Percentiles rank a stretch among this genome's conserved stretches.
Conservation (phyloP, 2,888 invertebrate species). For the Folsomia manolachei region DNA sequence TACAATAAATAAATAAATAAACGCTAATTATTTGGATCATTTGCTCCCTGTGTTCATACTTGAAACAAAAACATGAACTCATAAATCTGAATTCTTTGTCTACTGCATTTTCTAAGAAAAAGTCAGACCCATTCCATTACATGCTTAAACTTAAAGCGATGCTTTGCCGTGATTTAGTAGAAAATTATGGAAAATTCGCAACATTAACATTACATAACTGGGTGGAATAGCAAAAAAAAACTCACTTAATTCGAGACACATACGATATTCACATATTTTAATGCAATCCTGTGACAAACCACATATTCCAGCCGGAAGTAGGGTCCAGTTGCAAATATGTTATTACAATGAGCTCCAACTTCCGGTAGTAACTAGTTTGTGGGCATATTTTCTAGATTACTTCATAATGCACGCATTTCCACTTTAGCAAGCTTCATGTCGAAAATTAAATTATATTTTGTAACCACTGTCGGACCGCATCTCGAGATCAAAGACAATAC, state of each 20-base stretch:
- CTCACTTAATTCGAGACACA: too few species aligned
- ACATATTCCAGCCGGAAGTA: not conserved
- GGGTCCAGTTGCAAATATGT: slow-evolving; percentile 7
- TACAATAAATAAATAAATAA: not conserved
- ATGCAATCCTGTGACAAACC: too few species aligned
- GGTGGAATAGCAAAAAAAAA: too few species aligned
- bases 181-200: not conserved
- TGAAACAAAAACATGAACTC: not conserved
- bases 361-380: not conserved
- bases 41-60: not conserved
- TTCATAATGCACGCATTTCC: not conserved
- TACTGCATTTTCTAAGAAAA: not conserved
- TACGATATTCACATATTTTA: too few species aligned
- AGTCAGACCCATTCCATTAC: not conserved
- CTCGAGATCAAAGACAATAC: not conserved
- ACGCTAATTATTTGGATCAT: not conserved
- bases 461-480: not conserved
- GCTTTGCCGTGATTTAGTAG: not conserved
- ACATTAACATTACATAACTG: too few species aligned
- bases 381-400: too few species aligned
- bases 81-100: not conserved
- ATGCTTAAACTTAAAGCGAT: too few species aligned
- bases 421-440: not conserved
- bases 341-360: not conserved
- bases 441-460: not conserved